These are phyloP conservation scores for Erythrocercus mccallii DNA, from an alignment of 2,113 vertebrate genomes.

Conservation along the genomic window DNA sequence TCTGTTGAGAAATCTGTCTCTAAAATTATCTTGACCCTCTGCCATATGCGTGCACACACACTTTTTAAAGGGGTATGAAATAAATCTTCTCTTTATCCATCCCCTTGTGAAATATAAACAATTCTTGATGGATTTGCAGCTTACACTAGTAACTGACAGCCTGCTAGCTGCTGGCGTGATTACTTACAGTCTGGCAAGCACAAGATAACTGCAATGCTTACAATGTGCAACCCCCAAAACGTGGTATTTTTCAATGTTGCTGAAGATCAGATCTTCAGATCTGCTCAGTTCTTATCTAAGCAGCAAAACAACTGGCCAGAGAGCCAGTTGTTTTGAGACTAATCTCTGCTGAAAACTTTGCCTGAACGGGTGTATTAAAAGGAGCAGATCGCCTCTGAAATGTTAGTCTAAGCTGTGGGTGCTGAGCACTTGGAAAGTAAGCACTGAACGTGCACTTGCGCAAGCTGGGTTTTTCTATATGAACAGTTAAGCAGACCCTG, in stretches of 20 bases:
- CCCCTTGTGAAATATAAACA: slow-evolving; percentile 34
- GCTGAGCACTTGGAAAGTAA: neutral
- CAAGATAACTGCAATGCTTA: neutral
- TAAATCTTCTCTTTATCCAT: neutral
- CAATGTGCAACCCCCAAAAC: neutral
- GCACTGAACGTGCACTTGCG: neutral
- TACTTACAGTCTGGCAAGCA: slow-evolving; percentile 54
- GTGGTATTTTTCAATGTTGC: neutral
- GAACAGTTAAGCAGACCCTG: neutral
- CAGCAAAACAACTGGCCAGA: neutral
- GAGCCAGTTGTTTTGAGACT: neutral
- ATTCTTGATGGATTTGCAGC: slow-evolving; percentile 35
- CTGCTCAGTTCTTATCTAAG: neutral
- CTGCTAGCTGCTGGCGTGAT: slow-evolving; percentile 39
- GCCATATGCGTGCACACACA: accelerated
- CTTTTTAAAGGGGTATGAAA: neutral
- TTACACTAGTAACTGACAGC: slow-evolving; percentile 30
- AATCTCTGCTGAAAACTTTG: neutral
- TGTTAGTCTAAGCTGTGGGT: neutral
- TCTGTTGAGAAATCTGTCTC: neutral
- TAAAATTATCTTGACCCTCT: slow-evolving; percentile 20
- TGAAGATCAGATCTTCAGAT: neutral
- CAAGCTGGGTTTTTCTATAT: neutral
- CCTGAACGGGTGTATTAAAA: neutral
- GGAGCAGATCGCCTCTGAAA: neutral